Base-by-base conservation (phyloP, 2,797 vertebrate species). In the Rhynchotus rufescens region DNA sequence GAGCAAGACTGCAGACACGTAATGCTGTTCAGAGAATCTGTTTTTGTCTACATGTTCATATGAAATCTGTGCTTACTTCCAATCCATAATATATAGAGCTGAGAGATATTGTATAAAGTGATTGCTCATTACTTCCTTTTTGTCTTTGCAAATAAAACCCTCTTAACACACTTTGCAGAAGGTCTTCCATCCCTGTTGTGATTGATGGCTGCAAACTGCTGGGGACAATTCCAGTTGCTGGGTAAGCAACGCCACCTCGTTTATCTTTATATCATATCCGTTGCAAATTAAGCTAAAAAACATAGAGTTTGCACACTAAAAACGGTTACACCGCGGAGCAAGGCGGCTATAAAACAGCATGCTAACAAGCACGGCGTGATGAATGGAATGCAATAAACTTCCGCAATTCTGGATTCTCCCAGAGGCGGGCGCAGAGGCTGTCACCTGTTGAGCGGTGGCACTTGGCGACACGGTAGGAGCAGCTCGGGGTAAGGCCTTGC, bases 311-410 rank as follows among this genome's bases (percentile, higher is more conserved):
- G 79, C 89, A 96, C 96, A 95, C 95, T 97, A 90, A 97, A 97
- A 97, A 94, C 67, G 56, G 91, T 96, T 96, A 86, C 97, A 96
- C 97, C 88, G 93, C 2, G 15, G 97, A 97, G 96, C 94, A 93
- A 95, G 96, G 76, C 96, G 95, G 92, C 96, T 91, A 97, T 97
- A 98, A 98, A 98, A 97, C 97, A 97, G 97, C 97, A 97, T 95
- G 97, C 82, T 96, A 96, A 97, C 94, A 97, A 97, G 94, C 92
- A 93, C 45, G 42, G 88, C 94, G 94, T 97, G 96, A 98, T 97
- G 89, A 96, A 98, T 97, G 90, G 67, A 89, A 88, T 83, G 87
- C 75, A 95, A 96, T 97, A 97, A 97, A 96, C 92, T 92, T 77
- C 85, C 76, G 91, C 89, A 96, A 96, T 97, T 97, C 97, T 85